phyloP scores from a whole-genome alignment of 2,113 vertebrate species.

The Callipepla californica region DNA sequence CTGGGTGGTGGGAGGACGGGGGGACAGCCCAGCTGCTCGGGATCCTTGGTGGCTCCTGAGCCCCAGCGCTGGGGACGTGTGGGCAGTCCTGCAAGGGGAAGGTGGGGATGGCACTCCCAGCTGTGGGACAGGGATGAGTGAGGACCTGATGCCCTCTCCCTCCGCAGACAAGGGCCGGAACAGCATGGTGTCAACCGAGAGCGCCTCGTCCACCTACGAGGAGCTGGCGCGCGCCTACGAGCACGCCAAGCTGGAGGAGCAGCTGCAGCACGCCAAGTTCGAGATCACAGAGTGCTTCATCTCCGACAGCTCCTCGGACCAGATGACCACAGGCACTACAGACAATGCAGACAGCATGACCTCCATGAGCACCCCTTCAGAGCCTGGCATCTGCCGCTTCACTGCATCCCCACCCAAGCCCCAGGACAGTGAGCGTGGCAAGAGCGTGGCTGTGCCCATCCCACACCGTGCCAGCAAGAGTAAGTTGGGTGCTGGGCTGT shows the following conservation, averaged over 20 bases:
- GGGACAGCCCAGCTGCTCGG: too few species aligned
- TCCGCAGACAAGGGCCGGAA: conserved; percentile 93
- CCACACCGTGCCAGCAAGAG: conserved; percentile 96
- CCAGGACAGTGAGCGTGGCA: conserved; percentile 90
- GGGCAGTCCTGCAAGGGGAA: rapidly evolving
- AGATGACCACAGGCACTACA: conserved; percentile 97
- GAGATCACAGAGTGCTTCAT: conserved; percentile 98
- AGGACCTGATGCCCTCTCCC: neutral
- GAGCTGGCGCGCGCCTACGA: conserved; percentile 94
- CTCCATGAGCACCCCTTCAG: conserved; percentile 90
- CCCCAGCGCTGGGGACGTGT: neutral
- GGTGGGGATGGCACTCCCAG: rapidly evolving
- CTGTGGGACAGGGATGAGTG: rapidly evolving
- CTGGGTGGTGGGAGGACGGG: neutral
- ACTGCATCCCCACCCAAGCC: conserved; percentile 87
- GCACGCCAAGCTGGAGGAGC: conserved; percentile 95
- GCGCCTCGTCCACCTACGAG: conserved; percentile 94
- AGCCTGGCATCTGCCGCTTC: conserved; percentile 88
- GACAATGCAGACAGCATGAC: conserved; percentile 97
- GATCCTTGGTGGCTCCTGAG: neutral
- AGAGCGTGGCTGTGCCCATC: conserved; percentile 96
- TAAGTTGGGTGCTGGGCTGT: conserved; percentile 55
- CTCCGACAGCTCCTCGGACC: conserved; percentile 94
- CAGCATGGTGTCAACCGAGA: conserved; percentile 99
- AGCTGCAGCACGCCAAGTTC: conserved; percentile 95